A percentile compares a stretch with the other conserved stretches of the same genome.
These are phyloP conservation scores for Neodon shergylaensis DNA, from an alignment of 2,113 vertebrate genomes.

Conservation along the genomic window DNA sequence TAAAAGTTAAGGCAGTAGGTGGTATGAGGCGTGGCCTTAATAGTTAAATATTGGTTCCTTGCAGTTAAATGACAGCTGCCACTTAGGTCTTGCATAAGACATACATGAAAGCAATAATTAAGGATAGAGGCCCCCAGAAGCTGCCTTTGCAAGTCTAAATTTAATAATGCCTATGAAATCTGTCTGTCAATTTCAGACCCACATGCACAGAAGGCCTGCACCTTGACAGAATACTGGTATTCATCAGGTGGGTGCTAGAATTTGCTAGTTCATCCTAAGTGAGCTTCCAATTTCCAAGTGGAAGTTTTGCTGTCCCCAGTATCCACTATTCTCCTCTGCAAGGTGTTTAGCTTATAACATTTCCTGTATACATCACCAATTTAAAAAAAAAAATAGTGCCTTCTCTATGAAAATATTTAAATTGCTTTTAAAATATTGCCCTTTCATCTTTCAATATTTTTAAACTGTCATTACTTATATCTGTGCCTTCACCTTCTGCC, in stretches of 20 bases:
- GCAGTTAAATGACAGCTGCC: constrained; percentile 11
- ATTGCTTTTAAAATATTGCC: not conserved
- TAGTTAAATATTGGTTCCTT: constrained; percentile 42
- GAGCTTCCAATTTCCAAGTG: not conserved
- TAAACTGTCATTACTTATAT: not conserved
- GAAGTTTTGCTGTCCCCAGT: not conserved
- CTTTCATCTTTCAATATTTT: constrained; percentile 13
- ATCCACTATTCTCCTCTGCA: not conserved
- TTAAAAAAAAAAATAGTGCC: constrained; percentile 28
- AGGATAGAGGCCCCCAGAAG: not conserved
- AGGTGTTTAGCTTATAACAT: not conserved
- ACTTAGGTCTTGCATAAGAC: not conserved
- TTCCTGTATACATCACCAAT: not conserved
- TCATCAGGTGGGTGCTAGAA: not conserved
- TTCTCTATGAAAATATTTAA: constrained; percentile 1
- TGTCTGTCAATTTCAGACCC: not conserved
- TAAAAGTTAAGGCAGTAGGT: not conserved
- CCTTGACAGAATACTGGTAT: not conserved
- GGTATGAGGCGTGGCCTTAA: not conserved
- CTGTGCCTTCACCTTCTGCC: not conserved
- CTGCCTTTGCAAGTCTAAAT: not conserved
- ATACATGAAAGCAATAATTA: not conserved
- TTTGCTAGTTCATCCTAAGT: not conserved
- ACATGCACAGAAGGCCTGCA: not conserved
- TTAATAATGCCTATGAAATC: not conserved